phyloP scores from a whole-genome alignment of 1,140 invertebrate species.

The Drosophila mayri region DNA sequence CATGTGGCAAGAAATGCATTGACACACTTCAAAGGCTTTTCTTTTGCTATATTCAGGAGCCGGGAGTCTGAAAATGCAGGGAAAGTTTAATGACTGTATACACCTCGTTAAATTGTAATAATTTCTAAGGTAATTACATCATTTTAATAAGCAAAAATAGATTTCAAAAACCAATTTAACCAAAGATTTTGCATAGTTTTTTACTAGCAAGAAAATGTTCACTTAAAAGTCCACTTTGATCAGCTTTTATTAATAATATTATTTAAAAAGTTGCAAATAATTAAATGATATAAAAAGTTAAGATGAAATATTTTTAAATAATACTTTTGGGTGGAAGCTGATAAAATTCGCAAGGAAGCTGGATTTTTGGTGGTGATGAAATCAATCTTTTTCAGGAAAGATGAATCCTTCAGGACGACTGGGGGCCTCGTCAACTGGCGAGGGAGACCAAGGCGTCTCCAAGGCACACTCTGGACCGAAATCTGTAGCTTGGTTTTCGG shows the following conservation, averaged over 20 bases:
- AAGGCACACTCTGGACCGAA: background rate
- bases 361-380: no score
- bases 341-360: background rate
- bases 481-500: background rate
- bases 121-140: background rate
- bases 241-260: background rate
- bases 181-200: background rate
- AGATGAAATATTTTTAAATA: background rate
- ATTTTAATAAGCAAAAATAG: background rate
- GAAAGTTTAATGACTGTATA: slow-evolving; percentile 1
- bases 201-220: no score
- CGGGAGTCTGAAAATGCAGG: background rate
- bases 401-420: background rate
- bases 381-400: background rate
- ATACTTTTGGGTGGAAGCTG: background rate
- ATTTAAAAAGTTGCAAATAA: background rate
- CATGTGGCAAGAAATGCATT: slow-evolving; percentile 77
- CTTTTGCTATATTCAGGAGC: slow-evolving; percentile 11
- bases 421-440: background rate
- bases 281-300: background rate
- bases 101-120: slow-evolving; percentile 8
- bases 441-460: background rate
- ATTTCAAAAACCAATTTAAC: background rate
- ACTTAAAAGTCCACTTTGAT: background rate
- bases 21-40: slow-evolving; percentile 78